Percentiles rank a stretch among this genome's conserved stretches.
These are phyloP conservation scores for Trichacis sp. DNA, from an alignment of 2,888 invertebrate genomes.

Conservation along the genomic window DNA sequence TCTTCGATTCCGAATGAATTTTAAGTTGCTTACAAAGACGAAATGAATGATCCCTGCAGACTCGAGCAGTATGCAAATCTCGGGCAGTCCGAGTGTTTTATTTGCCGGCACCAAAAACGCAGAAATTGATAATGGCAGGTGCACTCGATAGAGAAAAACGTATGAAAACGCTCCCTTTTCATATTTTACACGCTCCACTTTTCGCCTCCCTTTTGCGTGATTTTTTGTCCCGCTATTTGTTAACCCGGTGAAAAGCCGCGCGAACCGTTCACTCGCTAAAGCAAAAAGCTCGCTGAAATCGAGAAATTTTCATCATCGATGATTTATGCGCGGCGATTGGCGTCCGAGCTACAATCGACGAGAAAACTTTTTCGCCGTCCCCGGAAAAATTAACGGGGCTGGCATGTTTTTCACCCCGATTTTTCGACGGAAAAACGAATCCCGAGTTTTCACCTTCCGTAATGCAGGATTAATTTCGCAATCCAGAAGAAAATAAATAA, in stretches of 20 bases:
- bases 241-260: constrained; percentile 40
- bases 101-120: constrained; percentile 24
- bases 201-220: constrained; percentile 33
- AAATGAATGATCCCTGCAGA: not conserved
- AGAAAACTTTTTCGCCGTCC: constrained; percentile 27
- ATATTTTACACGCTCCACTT: constrained; percentile 26
- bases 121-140: constrained; percentile 36
- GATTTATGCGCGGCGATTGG: constrained; percentile 34
- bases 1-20: too few species aligned
- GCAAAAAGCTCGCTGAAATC: constrained; percentile 35
- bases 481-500: too few species aligned
- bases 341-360: constrained; percentile 32
- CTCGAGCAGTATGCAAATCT: constrained; percentile 22
- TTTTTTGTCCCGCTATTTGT: constrained; percentile 29
- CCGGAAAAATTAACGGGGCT: constrained; percentile 25
- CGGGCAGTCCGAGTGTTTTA: constrained; percentile 18
- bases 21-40: too few species aligned
- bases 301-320: constrained; percentile 40
- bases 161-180: constrained; percentile 16
- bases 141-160: constrained; percentile 14
- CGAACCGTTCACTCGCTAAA: constrained; percentile 19
- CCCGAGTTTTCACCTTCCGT: not conserved
- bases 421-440: too few species aligned
- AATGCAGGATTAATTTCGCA: too few species aligned
- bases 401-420: not conserved